These are phyloP conservation scores for Pollenia labialis DNA, from an alignment of 2,888 invertebrate species.

Conservation along the genomic window DNA sequence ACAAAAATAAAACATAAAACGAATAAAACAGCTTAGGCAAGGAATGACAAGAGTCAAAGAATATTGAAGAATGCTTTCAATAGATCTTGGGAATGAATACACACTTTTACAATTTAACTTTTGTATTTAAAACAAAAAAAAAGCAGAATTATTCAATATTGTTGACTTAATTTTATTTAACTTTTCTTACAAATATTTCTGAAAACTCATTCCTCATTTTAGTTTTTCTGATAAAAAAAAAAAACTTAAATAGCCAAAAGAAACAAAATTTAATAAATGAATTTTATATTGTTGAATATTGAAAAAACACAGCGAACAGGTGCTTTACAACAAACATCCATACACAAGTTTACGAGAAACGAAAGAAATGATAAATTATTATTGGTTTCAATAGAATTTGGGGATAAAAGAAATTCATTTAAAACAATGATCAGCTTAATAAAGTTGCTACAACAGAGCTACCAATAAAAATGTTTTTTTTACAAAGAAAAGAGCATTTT, in stretches of 20 bases:
- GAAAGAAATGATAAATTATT: conserved; percentile 30
- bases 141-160: no score
- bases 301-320: conserved; percentile 31
- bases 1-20: conserved; percentile 5
- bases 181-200: no score
- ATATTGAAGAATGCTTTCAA: no score
- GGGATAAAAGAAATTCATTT: neutral
- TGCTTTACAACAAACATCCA: neutral
- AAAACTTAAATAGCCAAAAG: no score
- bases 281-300: conserved; percentile 24
- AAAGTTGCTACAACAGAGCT: neutral
- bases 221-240: no score
- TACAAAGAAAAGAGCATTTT: no score
- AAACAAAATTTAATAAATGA: no score
- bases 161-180: no score
- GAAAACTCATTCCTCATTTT: no score
- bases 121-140: no score
- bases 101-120: no score
- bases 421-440: conserved; percentile 24
- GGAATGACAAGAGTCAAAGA: neutral
- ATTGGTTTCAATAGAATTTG: conserved; percentile 11
- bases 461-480: neutral
- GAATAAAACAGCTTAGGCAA: conserved; percentile 4
- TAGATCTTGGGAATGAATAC: no score
- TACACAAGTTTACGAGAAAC: neutral